Evolutionary conservation across 2,888 invertebrate species (phyloP).

Genomic region (Tholera decimalis): DNA sequence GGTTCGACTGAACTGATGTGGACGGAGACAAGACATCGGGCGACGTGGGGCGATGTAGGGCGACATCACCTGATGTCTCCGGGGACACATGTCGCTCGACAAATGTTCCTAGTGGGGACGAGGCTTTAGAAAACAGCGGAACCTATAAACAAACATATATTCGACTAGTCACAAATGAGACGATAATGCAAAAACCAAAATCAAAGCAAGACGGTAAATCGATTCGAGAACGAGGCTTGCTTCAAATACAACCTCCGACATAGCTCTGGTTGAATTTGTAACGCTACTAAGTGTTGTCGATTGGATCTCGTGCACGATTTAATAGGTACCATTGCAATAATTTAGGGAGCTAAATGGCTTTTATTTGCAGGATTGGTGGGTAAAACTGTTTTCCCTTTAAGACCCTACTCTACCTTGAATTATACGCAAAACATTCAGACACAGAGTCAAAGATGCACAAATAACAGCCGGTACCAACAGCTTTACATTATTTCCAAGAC

Average conservation of each 20-base stretch:
- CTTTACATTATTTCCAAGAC: no score
- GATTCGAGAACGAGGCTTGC: conserved; percentile 72
- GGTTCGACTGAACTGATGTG: no score
- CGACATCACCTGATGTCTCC: no score
- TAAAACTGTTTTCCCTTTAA: conserved; percentile 7
- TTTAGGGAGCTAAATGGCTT: conserved; percentile 25
- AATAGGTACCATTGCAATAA: conserved; percentile 34
- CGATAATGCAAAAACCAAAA: no score
- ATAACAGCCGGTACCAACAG: no score
- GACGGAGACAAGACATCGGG: no score
- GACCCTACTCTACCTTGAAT: not conserved
- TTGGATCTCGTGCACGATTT: conserved; percentile 22
- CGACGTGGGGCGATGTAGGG: no score
- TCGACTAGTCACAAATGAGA: conserved; percentile 65
- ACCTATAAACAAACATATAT: conserved; percentile 24
- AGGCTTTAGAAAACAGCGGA: not conserved
- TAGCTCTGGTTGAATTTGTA: conserved; percentile 70
- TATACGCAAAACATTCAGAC: no score
- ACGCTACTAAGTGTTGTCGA: conserved; percentile 60
- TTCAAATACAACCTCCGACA: conserved; percentile 81
- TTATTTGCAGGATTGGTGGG: not conserved
- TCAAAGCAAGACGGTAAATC: conserved; percentile 76
- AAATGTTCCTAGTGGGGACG: no score
- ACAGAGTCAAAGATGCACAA: no score
- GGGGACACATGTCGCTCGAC: no score